Percentiles rank a stretch among this genome's conserved stretches.
phyloP scores from a whole-genome alignment of 2,888 invertebrate genomes.

The Gymnocheta viridis region DNA sequence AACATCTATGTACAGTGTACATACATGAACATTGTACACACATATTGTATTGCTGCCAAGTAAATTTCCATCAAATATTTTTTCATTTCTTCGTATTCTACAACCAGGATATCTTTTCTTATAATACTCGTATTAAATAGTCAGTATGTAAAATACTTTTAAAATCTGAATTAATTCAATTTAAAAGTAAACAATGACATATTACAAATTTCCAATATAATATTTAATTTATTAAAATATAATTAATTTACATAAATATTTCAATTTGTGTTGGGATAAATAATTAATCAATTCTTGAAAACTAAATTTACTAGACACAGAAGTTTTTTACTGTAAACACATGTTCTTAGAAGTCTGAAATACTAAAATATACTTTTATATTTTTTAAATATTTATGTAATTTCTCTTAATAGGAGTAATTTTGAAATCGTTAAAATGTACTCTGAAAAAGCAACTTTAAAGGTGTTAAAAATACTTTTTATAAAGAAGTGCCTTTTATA shows the following conservation, averaged over 20 bases:
- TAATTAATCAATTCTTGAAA: no score
- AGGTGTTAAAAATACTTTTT: background rate
- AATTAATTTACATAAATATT: background rate
- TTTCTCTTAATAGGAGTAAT: no score
- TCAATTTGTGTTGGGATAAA: no score
- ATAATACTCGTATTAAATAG: background rate
- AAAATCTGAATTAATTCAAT: background rate
- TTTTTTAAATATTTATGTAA: no score
- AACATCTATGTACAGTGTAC: no score
- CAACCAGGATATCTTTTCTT: background rate
- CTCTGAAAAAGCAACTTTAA: background rate
- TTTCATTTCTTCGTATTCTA: background rate
- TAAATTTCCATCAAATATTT: constrained; percentile 43
- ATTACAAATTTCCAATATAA: background rate
- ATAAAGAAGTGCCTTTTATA: background rate
- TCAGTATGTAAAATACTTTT: background rate
- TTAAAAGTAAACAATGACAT: background rate
- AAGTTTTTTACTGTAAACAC: no score
- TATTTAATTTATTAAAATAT: no score
- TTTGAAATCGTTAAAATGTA: no score
- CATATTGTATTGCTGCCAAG: background rate
- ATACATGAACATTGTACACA: no score
- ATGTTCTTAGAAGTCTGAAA: no score
- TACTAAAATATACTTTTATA: no score
- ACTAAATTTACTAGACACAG: no score